Conservation (phyloP, 2,113 vertebrate genomes). For the Thymallus thymallus region DNA sequence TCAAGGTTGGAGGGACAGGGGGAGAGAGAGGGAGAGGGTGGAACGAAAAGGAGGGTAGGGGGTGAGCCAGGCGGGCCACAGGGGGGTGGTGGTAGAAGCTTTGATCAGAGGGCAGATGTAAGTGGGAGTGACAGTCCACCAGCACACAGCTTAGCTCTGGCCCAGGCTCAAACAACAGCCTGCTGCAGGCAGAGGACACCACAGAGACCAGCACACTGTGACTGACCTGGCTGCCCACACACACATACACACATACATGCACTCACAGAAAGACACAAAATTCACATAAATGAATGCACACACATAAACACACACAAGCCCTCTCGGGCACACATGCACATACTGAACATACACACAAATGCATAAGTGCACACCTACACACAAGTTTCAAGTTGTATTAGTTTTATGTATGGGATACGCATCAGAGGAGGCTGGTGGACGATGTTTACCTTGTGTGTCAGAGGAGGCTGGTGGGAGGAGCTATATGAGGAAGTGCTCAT, state of each 20-base stretch:
- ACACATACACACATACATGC: conserved; percentile 6
- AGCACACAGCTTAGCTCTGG: conserved; percentile 48
- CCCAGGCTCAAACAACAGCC: conserved; percentile 30
- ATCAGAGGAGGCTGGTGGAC: too few relatives aligned
- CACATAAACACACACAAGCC: too few relatives aligned
- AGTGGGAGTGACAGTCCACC: conserved; percentile 52
- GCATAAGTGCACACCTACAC: neutral
- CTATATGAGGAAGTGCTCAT: too few relatives aligned
- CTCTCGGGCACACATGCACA: too few relatives aligned
- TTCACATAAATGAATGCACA: too few relatives aligned
- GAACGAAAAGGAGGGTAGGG: neutral
- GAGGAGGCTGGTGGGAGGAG: too few relatives aligned
- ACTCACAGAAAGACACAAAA: neutral
- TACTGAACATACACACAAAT: neutral
- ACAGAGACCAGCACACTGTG: conserved; percentile 19
- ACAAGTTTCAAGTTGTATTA: neutral
- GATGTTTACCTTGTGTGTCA: too few relatives aligned
- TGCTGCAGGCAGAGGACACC: conserved; percentile 17
- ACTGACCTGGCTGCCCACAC: conserved; percentile 13
- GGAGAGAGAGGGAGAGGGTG: conserved; percentile 3
- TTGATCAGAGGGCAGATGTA: conserved; percentile 53
- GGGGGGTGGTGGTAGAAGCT: conserved; percentile 23
- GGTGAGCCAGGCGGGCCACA: conserved; percentile 6
- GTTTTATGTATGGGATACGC: too few relatives aligned
- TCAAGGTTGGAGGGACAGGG: conserved; percentile 34